Percentiles rank a stretch among this genome's conserved stretches.
phyloP scores from a whole-genome alignment of 1,140 invertebrate genomes.

The Trichonephila clavipes region DNA sequence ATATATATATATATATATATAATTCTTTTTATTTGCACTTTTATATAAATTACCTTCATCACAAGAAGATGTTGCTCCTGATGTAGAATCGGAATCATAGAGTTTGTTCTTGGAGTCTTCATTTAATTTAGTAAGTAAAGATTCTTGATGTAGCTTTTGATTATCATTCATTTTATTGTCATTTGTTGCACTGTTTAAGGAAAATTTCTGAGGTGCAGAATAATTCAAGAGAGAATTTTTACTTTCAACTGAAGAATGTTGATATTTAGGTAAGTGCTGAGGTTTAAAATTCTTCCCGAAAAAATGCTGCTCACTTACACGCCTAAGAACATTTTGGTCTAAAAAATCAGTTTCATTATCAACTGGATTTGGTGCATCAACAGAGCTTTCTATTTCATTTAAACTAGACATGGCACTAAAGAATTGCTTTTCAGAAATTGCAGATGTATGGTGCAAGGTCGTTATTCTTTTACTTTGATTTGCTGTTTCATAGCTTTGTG shows the following conservation, averaged over 20 bases:
- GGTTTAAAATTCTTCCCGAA: conserved; percentile 52
- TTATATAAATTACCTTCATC: conserved; percentile 73
- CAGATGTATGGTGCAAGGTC: background rate
- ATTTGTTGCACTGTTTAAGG: background rate
- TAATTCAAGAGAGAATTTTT: background rate
- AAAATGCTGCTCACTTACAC: conserved; percentile 73
- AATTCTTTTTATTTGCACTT: background rate
- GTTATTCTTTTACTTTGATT: background rate
- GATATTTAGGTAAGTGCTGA: background rate
- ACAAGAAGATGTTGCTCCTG: conserved; percentile 60
- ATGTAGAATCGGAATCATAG: conserved; percentile 63
- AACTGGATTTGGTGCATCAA: background rate
- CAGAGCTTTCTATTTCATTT: background rate
- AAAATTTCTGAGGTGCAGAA: background rate
- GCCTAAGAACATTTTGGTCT: conserved; percentile 62
- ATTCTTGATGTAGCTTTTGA: background rate
- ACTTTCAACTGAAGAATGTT: background rate
- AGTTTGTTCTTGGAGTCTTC: background rate
- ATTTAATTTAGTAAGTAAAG: background rate
- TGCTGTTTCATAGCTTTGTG: background rate
- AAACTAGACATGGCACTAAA: conserved; percentile 37
- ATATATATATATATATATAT: too few species aligned
- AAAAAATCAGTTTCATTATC: conserved; percentile 79
- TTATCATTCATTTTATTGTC: background rate
- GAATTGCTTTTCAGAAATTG: conserved; percentile 41